Base-by-base conservation (phyloP, 2,113 vertebrate species). In the Calyptomena viridis region DNA sequence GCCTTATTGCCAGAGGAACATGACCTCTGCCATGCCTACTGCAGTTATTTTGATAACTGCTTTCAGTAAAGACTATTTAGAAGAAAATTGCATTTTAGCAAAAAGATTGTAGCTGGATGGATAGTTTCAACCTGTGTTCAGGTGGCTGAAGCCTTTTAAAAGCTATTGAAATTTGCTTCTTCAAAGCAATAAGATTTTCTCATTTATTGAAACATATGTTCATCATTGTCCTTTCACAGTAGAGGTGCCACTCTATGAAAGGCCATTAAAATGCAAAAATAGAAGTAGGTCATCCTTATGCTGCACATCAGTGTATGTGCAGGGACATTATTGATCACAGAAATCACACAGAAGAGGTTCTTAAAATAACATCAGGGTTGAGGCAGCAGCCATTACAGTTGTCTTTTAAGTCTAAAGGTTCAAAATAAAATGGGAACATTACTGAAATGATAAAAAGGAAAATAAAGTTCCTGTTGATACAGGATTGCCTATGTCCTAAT, bases 211-310 rank as follows among this genome's bases (percentile, higher is more conserved):
- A 87, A 84, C 25, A 6, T 76, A 40, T 9, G 46, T 53, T 85
- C 55, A 20, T 46, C 55, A 52, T 28, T 87, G 67, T 74, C 49
- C 64, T 94, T 81, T 84, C 71, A 60, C 62, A 72, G 80, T 23
- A 49, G 84, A 90, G 49, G 58, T 89, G 62, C 42, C 63, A 35
- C 27, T 69, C 68, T 64, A 86, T n/a, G 80, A 85, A 94, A 89
- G 73, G 55, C 83, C 4, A 6, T 89, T 86, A 44, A 86, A 92
- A 87, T 56, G 73, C 91, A 91, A 69, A 94, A 95, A 91, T 91
- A 96, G 88, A 97, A 95, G 67, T 93, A 69, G 96, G 93, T 93
- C 96, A 95, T 39, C 86, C 71, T 79, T 79, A 21, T 62, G 24
- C 77, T 86, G 83, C 93, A 84, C 18, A 0, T 91, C 88, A 84